Percentiles rank a stretch among this genome's conserved stretches.
Evolutionary conservation across 2,113 vertebrate genomes (phyloP).

Genomic region (Takifugu flavidus): DNA sequence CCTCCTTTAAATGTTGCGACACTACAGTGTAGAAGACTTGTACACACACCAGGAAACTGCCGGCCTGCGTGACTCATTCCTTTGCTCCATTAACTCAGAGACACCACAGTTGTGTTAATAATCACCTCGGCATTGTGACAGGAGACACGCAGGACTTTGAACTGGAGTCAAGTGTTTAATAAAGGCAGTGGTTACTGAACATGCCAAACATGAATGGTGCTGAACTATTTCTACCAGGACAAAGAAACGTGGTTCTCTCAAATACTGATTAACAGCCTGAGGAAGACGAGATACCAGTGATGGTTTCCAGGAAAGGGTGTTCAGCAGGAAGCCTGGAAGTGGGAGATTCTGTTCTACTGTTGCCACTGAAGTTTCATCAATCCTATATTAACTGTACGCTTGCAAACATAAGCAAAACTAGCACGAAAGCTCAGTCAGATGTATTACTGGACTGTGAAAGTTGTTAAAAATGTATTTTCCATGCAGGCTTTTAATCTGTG

Average conservation of each 20-base stretch:
- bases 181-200: background rate
- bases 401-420: too few relatives aligned
- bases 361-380: background rate
- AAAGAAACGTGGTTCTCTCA: slow-evolving; percentile 4
- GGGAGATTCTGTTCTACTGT: slow-evolving; percentile 21
- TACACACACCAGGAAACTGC: slow-evolving; percentile 5
- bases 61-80: slow-evolving; percentile 22
- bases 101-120: slow-evolving; percentile 43
- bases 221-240: slow-evolving; percentile 4
- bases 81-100: slow-evolving; percentile 29
- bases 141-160: slow-evolving; percentile 10
- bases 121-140: slow-evolving; percentile 14
- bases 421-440: too few relatives aligned
- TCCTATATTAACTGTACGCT: too few relatives aligned
- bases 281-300: background rate
- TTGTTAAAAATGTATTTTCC: background rate
- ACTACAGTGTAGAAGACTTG: background rate
- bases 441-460: too few relatives aligned
- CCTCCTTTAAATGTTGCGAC: too few relatives aligned
- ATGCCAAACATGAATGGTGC: background rate
- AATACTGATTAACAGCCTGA: background rate
- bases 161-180: slow-evolving; percentile 23
- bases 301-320: slow-evolving; percentile 5
- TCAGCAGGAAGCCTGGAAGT: slow-evolving; percentile 10
- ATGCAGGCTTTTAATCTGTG: slow-evolving; percentile 1